These are phyloP conservation scores for Condylostylus longicornis DNA, from an alignment of 1,140 invertebrate genomes.

Conservation along the genomic window DNA sequence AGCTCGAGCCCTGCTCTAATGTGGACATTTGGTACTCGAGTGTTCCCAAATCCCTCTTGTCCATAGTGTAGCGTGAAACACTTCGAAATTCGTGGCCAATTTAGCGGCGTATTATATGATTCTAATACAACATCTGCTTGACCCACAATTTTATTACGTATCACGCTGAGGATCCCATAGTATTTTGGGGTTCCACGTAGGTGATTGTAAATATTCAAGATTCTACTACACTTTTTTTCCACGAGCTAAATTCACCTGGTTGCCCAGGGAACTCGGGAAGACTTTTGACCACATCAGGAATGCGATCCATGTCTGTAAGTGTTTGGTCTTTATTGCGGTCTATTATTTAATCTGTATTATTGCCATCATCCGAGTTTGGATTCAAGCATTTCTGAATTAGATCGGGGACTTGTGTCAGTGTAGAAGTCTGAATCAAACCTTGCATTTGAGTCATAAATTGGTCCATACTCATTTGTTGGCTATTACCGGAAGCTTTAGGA, in stretches of 20 bases:
- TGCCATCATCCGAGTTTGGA: too few relatives aligned
- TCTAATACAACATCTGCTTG: slow-evolving; percentile 9
- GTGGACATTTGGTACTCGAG: slow-evolving; percentile 12
- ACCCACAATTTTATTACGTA: slow-evolving; percentile 9
- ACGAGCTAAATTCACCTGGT: slow-evolving; percentile 2
- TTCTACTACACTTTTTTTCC: slow-evolving; percentile 9
- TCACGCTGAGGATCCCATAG: slow-evolving; percentile 8
- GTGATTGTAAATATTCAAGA: slow-evolving; percentile 2
- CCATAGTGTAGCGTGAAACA: slow-evolving; percentile 10
- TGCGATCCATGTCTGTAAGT: slow-evolving; percentile 2
- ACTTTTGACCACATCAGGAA: slow-evolving; percentile 4
- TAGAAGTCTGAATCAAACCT: too few relatives aligned
- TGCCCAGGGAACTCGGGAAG: slow-evolving; percentile 4
- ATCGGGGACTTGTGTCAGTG: too few relatives aligned
- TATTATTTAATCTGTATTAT: too few relatives aligned
- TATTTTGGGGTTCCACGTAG: slow-evolving; percentile 8
- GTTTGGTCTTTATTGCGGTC: too few relatives aligned
- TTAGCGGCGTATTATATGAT: slow-evolving; percentile 9
- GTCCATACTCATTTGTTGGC: too few relatives aligned
- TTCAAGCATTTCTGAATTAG: too few relatives aligned
- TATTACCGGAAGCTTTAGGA: too few relatives aligned
- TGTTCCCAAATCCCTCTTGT: slow-evolving; percentile 8
- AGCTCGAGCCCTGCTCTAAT: slow-evolving; percentile 1
- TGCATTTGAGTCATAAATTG: too few relatives aligned
- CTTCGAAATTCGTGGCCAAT: slow-evolving; percentile 7